These are phyloP conservation scores for Phenacoccus solenopsis DNA, from an alignment of 1,140 invertebrate genomes.

Conservation along the genomic window DNA sequence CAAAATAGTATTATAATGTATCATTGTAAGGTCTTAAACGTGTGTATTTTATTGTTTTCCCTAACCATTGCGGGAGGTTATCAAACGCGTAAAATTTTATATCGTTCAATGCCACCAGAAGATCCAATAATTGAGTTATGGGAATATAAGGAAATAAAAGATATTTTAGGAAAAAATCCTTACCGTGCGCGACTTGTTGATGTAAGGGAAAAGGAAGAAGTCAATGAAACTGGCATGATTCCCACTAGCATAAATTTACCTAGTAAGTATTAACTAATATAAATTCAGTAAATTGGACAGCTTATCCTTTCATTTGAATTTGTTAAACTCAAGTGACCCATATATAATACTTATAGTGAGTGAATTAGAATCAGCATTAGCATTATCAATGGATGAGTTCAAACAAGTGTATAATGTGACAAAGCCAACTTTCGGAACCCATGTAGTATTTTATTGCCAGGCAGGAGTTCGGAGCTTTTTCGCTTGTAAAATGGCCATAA, in stretches of 20 bases:
- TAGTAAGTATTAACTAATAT: constrained; percentile 19
- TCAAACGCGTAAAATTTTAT: no score
- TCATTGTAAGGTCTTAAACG: no score
- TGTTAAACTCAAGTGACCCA: background rate
- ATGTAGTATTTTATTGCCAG: constrained; percentile 24
- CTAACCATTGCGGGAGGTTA: no score
- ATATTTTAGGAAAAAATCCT: no score
- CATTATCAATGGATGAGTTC: constrained; percentile 19
- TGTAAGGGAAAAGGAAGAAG: constrained; percentile 25
- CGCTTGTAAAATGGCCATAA: constrained; percentile 18
- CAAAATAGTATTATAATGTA: no score
- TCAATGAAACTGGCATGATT: constrained; percentile 24
- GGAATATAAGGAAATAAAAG: no score
- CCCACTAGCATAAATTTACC: constrained; percentile 25
- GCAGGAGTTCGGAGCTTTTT: constrained; percentile 25
- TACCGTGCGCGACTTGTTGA: no score
- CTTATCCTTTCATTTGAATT: background rate
- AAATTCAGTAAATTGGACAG: background rate
- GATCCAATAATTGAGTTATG: no score
- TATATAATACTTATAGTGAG: constrained; percentile 23
- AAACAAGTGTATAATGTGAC: constrained; percentile 20
- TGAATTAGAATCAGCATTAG: constrained; percentile 21
- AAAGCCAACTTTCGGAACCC: constrained; percentile 21
- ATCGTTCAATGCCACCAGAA: no score
- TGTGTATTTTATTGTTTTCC: no score